These are phyloP conservation scores for Chauna torquata DNA, from an alignment of 2,113 vertebrate genomes.

Conservation along the genomic window DNA sequence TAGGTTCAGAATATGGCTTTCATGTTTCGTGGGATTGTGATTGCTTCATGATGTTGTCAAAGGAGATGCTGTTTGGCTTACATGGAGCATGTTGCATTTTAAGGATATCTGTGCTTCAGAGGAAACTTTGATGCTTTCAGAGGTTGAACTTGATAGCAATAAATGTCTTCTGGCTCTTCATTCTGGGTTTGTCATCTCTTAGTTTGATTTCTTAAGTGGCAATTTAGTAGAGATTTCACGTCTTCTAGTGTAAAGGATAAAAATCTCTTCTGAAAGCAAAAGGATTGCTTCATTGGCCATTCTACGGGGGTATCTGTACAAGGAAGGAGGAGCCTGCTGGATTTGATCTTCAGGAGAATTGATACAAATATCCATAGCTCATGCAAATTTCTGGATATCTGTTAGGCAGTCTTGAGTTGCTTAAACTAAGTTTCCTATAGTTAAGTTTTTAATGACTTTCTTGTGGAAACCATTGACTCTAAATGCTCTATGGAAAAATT, in stretches of 20 bases:
- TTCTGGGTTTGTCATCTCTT: not conserved
- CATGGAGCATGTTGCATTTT: not conserved
- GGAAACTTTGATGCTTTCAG: not conserved
- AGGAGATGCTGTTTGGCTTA: not conserved
- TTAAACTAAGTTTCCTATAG: not conserved
- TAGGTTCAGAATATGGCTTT: not conserved
- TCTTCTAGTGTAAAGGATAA: not conserved
- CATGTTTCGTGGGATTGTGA: not conserved
- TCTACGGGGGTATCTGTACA: fast-evolving
- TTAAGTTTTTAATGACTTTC: not conserved
- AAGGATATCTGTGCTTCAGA: not conserved
- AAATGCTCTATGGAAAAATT: not conserved
- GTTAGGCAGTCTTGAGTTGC: not conserved
- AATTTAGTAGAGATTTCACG: not conserved
- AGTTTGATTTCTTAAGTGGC: not conserved
- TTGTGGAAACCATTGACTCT: not conserved
- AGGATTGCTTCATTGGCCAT: not conserved
- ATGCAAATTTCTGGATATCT: not conserved
- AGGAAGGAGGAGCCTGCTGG: not conserved
- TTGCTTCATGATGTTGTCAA: not conserved
- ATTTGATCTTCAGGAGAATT: not conserved
- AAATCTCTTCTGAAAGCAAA: not conserved
- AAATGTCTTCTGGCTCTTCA: not conserved
- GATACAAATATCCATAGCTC: not conserved
- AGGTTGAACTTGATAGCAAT: not conserved